phyloP scores from a whole-genome alignment of 1,140 invertebrate species.

The Tetraneura akinire region DNA sequence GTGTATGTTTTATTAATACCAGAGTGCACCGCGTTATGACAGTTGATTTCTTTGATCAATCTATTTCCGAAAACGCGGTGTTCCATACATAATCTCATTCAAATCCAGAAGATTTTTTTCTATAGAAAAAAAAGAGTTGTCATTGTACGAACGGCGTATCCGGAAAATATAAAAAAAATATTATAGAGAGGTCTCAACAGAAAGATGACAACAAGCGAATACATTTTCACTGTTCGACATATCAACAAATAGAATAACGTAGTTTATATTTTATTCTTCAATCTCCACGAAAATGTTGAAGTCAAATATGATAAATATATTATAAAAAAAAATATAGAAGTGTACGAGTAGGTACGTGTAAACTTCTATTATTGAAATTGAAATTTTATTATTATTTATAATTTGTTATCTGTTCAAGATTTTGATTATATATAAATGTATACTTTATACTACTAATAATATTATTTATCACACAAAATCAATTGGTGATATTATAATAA shows the following conservation, averaged over 20 bases:
- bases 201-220: slow-evolving; percentile 9
- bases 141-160: not conserved
- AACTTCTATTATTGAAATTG: too few relatives aligned
- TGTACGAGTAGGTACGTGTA: too few relatives aligned
- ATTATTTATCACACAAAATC: too few relatives aligned
- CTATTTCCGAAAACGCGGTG: not conserved
- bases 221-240: slow-evolving; percentile 23
- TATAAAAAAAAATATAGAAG: not conserved
- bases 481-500: too few relatives aligned
- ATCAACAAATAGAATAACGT: slow-evolving; percentile 21
- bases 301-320: not conserved
- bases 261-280: slow-evolving; percentile 1
- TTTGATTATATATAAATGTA: too few relatives aligned
- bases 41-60: slow-evolving; percentile 41
- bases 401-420: too few relatives aligned
- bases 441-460: too few relatives aligned
- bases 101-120: not conserved
- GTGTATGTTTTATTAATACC: not conserved
- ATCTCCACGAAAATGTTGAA: not conserved
- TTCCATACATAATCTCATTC: slow-evolving; percentile 14
- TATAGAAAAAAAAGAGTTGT: not conserved
- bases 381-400: too few relatives aligned
- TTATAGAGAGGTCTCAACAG: not conserved
- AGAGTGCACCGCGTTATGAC: slow-evolving; percentile 4
- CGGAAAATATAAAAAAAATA: slow-evolving; percentile 16